Evolutionary conservation across 2,888 invertebrate genomes (phyloP).

Genomic region (Candidula unifasciata): DNA sequence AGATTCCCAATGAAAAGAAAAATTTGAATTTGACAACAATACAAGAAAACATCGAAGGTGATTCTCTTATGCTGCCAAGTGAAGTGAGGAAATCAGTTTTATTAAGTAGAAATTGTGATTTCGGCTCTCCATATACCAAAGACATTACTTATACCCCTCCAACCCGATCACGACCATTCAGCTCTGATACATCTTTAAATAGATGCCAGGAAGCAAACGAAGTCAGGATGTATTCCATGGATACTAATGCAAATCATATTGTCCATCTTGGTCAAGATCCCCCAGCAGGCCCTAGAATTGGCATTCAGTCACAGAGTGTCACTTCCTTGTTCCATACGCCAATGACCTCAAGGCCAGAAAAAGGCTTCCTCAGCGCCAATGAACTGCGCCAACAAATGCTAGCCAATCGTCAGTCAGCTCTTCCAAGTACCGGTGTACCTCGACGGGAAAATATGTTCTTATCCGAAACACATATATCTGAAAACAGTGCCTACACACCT

Average conservation of each 20-base stretch:
- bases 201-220: slow-evolving; percentile 6
- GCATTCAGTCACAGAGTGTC: slow-evolving; percentile 51
- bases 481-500: neutral
- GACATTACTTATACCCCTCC: slow-evolving; percentile 45
- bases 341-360: neutral
- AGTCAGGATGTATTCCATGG: slow-evolving; percentile 49
- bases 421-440: slow-evolving; percentile 1
- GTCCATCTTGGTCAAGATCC: slow-evolving; percentile 54
- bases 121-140: slow-evolving; percentile 2
- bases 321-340: slow-evolving; percentile 43
- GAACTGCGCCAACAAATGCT: slow-evolving; percentile 56
- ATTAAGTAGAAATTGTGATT: slow-evolving; percentile 30
- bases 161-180: slow-evolving; percentile 49
- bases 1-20: slow-evolving; percentile 41
- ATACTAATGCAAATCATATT: slow-evolving; percentile 52
- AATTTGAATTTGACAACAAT: slow-evolving; percentile 59
- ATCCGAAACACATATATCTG: neutral
- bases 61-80: slow-evolving; percentile 55
- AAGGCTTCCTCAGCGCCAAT: slow-evolving; percentile 42
- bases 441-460: neutral
- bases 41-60: slow-evolving; percentile 58
- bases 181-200: slow-evolving; percentile 35
- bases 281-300: slow-evolving; percentile 15
- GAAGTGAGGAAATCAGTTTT: slow-evolving; percentile 54
- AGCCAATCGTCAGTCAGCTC: slow-evolving; percentile 48